Base-by-base conservation (phyloP, 2,888 invertebrate genomes). In the Tachystola acroxantha region DNA sequence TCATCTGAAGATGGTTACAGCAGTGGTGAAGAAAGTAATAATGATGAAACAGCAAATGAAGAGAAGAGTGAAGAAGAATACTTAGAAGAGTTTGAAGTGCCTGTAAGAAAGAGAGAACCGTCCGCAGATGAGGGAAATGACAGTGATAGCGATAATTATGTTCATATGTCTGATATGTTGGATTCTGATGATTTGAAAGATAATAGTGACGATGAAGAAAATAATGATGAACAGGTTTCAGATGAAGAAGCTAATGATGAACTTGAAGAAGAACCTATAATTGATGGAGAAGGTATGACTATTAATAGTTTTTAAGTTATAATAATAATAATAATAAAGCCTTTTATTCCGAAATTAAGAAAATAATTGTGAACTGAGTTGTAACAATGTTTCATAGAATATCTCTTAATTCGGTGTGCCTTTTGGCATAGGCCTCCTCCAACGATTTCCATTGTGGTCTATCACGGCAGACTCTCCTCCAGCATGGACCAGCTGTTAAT, bases 1-100 rank as follows among this genome's bases (percentile, higher is more conserved):
- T 75, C 78, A 5, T 80, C 79, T 50, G 67, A 87, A 71, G 75
- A 71, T 67, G 64, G 88, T 42, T 58, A 88, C 59, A 52, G 84
- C 12, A 74, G 72, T 51, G 78, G 63, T 33, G 60, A 68, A 43
- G 67, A 64, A 20, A 39, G n/a, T n/a, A n/a, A 35, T 14, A 32
- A 28, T 36, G 28, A 14, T 22, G 24, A 12, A 32, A 9, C 1
- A 3, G 19, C 16, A 3, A 19, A 3, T 10, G 24, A 32, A 12
- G 10, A 25, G 2, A 13, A 24, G 10, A 42, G 30, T 34, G 27
- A 16, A 57, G 64, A 76, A 36, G 69, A 73, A 22, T 78, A 61
- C 54, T 31, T 79, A 45, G 68, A 82, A 61, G 82, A 84, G 60
- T 64, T 66, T 43, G 78, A 68, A 47, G 73, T 84, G 0, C 81